Base-by-base conservation (phyloP, 2,797 vertebrate genomes). In the Micromesistius poutassou region DNA sequence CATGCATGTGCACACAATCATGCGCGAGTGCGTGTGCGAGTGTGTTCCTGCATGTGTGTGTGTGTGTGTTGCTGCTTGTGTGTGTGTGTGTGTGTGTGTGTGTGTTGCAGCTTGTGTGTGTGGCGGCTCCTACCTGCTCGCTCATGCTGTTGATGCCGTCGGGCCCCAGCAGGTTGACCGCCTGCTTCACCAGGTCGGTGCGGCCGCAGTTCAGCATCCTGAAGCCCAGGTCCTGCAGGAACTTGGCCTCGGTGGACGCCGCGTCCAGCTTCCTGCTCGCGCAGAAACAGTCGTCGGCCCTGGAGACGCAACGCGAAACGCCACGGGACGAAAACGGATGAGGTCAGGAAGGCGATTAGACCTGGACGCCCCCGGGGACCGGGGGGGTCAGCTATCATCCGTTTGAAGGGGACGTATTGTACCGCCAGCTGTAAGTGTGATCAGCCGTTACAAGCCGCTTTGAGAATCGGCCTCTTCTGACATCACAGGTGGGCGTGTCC, bases 121-220 rank as follows among this genome's bases (percentile, higher is more conserved):
- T 30, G 22, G 1, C 14, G 12, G 73, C 28, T 28, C 87, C 38
- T 66, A 95, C 94, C 94, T 95, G 94, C 75, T 95, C 94, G 68
- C 93, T 95, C 91, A 95, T 93, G 87, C 94, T 93, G 90, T 95
- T 94, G 38, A 95, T 93, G 76, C 94, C 94, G 22, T 95, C 93
- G 0, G 93, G 93, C 6, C 94, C 94, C 80, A 95, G 91, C 81
- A 95, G 91, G 84, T 93, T 94, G 76, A 94, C 92, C 0, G 94
- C 94, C 87, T 94, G 93, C 81, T 93, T 93, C 78, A 95, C 94
- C 84, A 95, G 91, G 87, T 95, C 94, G 1, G 94, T 94, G 62
- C 94, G 91, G 25, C 94, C 94, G 2, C 93, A 95, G 91, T 94
- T 95, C 33, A 95, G 93, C 94, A 95, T 95, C 81, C 94, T 93